Percentiles rank a stretch among this genome's conserved stretches.
These are phyloP conservation scores for Capra hircus DNA, from an alignment of 2,113 vertebrate genomes.

Conservation along the genomic window DNA sequence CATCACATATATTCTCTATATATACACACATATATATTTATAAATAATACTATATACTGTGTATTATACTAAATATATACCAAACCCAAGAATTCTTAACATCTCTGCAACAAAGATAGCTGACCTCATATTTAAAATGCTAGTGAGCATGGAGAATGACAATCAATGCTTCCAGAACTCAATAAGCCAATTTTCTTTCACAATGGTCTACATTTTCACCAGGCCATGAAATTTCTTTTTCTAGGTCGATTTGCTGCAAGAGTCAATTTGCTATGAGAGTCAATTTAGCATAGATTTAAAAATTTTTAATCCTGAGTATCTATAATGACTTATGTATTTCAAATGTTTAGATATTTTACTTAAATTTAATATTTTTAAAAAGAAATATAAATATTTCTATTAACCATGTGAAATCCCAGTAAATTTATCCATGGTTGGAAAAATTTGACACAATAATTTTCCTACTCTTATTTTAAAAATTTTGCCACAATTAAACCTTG, in stretches of 20 bases:
- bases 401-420: not conserved
- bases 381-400: not conserved
- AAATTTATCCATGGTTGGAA: not conserved
- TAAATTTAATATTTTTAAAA: constrained; percentile 17
- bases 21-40: not conserved
- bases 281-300: constrained; percentile 54
- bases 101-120: not conserved
- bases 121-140: constrained; percentile 6
- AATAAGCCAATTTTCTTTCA: constrained; percentile 53
- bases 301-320: constrained; percentile 22
- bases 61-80: not conserved
- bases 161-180: constrained; percentile 52
- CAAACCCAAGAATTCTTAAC: not conserved
- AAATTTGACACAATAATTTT: not conserved
- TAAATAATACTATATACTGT: not conserved
- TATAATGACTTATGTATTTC: constrained; percentile 13
- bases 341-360: not conserved
- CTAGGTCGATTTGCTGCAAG: constrained; percentile 58
- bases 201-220: constrained; percentile 60
- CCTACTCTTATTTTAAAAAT: not conserved
- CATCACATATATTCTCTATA: not conserved
- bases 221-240: constrained; percentile 60
- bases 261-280: constrained; percentile 63
- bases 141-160: constrained; percentile 17
- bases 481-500: not conserved